Evolutionary conservation across 2,888 invertebrate species (phyloP), one percentile per base, ranked within the genome.

Genomic region (Maniola hyperantus): DNA sequence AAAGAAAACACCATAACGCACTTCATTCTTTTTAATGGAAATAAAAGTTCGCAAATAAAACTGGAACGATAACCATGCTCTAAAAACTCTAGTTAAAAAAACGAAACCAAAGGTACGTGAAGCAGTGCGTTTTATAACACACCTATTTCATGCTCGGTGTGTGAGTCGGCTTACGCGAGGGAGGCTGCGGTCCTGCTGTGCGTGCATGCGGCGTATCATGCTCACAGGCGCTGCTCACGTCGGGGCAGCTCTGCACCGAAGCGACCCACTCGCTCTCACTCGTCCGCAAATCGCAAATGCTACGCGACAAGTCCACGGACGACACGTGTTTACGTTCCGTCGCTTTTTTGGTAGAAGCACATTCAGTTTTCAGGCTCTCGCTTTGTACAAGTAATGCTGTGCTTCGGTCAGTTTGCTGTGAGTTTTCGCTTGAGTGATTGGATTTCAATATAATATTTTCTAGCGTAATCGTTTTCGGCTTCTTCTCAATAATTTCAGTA

Each of bases 401-500:
- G 70, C 83, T 85, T 57, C 69, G 70, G 63, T 75, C 79, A 15
- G 70, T 70, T 11, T 72, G 77, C 15, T 82, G 81, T 2, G 84
- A 83, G 67, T 79, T 80, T 39, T 79, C 72, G 69, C 83, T 87
- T 0, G 86, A 83, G 44, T 84, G 84, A 66, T 81, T 84, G 6
- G 85, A 85, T 71, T 83, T 89, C 46, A 90, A 67, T 71, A 76
- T 84, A 48, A 91, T 91, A 71, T 87, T 91, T 50, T 91, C 91
- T 5, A 91, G 78, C 0, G 89, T 91, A 50, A 94, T 91, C 66
- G 85, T 85, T 71, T 89, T 91, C 15, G 93, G 91, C 74, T 92
- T 93, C 64, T 86, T 87, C 57, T 91, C 85, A 10, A 92, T 78
- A 51, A 93, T 91, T 80, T 94, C 94, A 73, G 88, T 92, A 74